A percentile compares a stretch with the other conserved stretches of the same genome.
Conservation (phyloP, 1,140 invertebrate genomes). For the Halictus rubicundus region DNA sequence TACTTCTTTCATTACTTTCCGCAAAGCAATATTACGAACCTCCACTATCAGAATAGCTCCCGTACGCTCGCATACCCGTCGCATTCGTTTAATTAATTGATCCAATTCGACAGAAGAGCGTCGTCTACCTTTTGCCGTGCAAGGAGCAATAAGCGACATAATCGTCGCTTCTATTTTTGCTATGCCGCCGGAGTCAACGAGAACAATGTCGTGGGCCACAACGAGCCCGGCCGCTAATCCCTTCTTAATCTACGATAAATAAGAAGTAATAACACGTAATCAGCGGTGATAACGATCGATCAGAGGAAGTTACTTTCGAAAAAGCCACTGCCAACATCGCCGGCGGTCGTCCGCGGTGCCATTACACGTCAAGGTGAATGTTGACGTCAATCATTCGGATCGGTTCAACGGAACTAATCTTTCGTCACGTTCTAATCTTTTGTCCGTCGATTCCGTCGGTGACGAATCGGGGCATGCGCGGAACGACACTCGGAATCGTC, state of each 20-base stretch:
- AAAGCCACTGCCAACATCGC: conserved; percentile 7
- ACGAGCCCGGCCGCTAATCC: neutral
- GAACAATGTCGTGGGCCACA: neutral
- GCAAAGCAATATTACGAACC: no score
- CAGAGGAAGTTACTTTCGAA: neutral
- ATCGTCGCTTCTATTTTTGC: neutral
- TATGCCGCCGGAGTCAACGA: neutral
- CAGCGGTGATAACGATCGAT: neutral
- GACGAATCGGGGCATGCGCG: neutral
- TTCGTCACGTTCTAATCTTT: conserved; percentile 37
- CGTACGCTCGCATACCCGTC: no score
- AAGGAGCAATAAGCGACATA: neutral
- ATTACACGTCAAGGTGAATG: conserved; percentile 46
- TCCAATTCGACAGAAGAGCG: no score
- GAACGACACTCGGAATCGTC: neutral
- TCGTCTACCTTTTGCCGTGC: neutral
- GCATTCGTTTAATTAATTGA: no score
- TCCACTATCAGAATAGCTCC: no score
- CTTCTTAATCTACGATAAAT: neutral
- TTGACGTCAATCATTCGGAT: conserved; percentile 56
- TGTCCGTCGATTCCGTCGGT: conserved; percentile 13
- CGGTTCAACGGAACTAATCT: conserved; percentile 7
- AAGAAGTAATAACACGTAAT: conserved; percentile 23
- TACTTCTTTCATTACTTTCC: no score
- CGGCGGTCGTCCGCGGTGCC: conserved; percentile 2